Conservation (phyloP, 1,140 invertebrate species). For the Macrostomum lignano region DNA sequence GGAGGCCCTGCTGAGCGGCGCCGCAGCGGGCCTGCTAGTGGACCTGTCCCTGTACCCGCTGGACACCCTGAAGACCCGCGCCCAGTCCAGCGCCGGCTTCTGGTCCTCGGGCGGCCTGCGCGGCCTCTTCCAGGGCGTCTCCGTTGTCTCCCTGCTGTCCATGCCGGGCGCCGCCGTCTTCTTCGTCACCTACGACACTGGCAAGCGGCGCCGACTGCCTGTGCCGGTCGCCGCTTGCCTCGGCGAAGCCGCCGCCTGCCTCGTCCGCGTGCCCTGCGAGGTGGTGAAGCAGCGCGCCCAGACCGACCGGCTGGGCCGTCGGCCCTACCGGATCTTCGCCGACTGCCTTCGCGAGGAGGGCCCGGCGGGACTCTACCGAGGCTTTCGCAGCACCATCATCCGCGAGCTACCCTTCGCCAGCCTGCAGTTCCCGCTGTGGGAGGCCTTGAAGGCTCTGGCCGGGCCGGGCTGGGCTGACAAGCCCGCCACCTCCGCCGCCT, state of each 20-base stretch:
- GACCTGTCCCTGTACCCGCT: slow-evolving; percentile 4
- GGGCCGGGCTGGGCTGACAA: background rate
- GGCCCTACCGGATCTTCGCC: no score
- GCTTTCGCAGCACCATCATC: slow-evolving; percentile 56
- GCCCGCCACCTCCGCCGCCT: slow-evolving; percentile 5
- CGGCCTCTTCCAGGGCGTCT: slow-evolving; percentile 1
- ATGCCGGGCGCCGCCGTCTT: slow-evolving; percentile 46
- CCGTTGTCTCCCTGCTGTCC: background rate
- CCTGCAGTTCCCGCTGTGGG: slow-evolving; percentile 80
- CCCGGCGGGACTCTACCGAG: slow-evolving; percentile 69
- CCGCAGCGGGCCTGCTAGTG: background rate
- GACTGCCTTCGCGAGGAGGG: no score
- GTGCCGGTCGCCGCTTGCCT: no score
- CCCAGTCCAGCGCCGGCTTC: background rate
- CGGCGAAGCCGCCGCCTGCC: slow-evolving; percentile 54
- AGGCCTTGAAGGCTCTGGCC: slow-evolving; percentile 41
- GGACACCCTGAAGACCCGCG: slow-evolving; percentile 5
- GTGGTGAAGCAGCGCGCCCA: slow-evolving; percentile 75
- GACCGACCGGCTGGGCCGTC: no score
- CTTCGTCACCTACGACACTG: slow-evolving; percentile 60
- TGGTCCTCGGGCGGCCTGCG: background rate
- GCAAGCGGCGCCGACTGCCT: slow-evolving; percentile 42
- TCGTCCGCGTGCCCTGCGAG: slow-evolving; percentile 66
- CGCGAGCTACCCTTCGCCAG: slow-evolving; percentile 78
- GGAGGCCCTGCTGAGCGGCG: no score